Percentiles rank a stretch among this genome's conserved stretches.
These are phyloP conservation scores for Laticauda colubrina DNA, from an alignment of 2,113 vertebrate genomes.

Conservation along the genomic window DNA sequence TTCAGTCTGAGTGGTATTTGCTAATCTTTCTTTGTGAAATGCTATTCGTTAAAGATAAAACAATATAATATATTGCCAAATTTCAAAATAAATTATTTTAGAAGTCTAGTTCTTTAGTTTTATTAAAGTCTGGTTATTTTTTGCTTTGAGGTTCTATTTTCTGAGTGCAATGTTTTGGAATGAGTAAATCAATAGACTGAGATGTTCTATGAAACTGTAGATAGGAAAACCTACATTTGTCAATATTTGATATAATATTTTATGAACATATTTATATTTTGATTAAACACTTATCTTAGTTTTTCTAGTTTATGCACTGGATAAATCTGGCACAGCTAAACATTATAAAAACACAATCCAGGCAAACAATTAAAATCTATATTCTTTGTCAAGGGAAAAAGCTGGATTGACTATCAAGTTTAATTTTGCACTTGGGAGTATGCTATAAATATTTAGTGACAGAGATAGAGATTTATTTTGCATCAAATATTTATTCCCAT, in stretches of 20 bases:
- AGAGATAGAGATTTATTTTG: neutral
- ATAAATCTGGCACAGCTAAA: neutral
- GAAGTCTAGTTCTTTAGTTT: constrained; percentile 14
- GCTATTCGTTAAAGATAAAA: constrained; percentile 7
- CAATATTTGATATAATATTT: neutral
- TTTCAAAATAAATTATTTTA: constrained; percentile 26
- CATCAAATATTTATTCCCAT: neutral
- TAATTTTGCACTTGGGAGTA: neutral
- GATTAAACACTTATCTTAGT: neutral
- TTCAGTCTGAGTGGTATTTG: neutral
- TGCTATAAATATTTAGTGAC: neutral
- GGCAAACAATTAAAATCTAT: neutral
- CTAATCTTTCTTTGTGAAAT: constrained; percentile 4
- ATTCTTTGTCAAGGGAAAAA: neutral
- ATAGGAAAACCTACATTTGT: neutral
- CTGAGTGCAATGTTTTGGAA: neutral
- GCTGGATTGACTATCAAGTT: neutral
- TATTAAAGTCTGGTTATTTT: neutral
- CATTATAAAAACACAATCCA: neutral
- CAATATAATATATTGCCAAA: neutral
- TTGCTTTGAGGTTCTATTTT: constrained; percentile 1
- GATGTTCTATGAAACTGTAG: neutral
- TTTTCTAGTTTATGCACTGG: neutral
- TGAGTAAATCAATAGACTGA: constrained; percentile 5
- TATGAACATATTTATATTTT: constrained; percentile 2